Percentiles rank a stretch among this genome's conserved stretches.
Evolutionary conservation across 2,113 vertebrate species (phyloP).

Genomic region (Pelobates fuscus): DNA sequence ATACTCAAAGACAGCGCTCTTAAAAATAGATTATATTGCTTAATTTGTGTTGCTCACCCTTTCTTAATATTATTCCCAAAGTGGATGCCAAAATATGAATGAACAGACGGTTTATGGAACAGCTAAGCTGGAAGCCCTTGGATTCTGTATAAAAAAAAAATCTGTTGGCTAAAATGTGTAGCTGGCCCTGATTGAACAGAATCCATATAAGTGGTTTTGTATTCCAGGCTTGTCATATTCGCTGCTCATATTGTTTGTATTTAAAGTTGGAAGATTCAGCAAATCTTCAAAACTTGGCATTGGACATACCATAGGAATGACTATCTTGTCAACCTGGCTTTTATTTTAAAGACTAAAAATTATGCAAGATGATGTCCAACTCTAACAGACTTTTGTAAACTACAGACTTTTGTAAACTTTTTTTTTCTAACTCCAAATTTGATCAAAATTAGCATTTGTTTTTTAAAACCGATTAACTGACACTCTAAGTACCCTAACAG

Average conservation of each 20-base stretch:
- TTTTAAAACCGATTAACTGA: too few relatives aligned
- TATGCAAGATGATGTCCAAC: neutral
- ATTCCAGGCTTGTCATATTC: slow-evolving; percentile 12
- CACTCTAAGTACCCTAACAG: too few relatives aligned
- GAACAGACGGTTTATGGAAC: slow-evolving; percentile 13
- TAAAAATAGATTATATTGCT: neutral
- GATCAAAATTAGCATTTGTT: too few relatives aligned
- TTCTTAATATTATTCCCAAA: neutral
- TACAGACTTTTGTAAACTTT: too few relatives aligned
- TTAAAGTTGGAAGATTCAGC: neutral
- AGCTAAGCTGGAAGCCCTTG: slow-evolving; percentile 11
- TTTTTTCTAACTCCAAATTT: too few relatives aligned
- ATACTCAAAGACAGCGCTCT: too few relatives aligned
- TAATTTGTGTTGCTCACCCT: neutral
- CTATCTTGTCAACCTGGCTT: slow-evolving; percentile 1
- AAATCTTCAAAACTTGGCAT: slow-evolving; percentile 16
- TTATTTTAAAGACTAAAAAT: neutral
- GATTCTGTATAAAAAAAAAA: slow-evolving; percentile 39
- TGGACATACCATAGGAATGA: neutral
- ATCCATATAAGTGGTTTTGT: neutral
- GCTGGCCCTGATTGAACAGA: neutral
- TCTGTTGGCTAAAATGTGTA: slow-evolving; percentile 3
- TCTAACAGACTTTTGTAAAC: too few relatives aligned
- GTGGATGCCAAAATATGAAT: slow-evolving; percentile 20
- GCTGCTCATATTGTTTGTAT: slow-evolving; percentile 18